Conservation (phyloP, 2,888 invertebrate genomes). For the Limnephilus auricula region DNA sequence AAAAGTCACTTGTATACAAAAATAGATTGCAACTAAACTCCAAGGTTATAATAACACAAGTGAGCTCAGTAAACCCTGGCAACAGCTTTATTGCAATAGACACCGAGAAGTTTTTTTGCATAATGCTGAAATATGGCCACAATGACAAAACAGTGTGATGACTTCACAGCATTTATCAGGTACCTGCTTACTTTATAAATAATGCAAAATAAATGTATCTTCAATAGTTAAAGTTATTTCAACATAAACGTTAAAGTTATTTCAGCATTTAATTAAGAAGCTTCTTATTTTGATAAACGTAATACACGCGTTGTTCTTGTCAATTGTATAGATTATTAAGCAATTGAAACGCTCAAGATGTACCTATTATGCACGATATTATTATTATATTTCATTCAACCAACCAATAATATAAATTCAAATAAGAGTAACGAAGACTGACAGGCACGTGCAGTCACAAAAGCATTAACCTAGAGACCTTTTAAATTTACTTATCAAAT, state of each 20-base stretch:
- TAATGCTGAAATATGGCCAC: background rate
- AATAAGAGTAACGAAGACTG: constrained; percentile 28
- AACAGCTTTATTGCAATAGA: background rate
- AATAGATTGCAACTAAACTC: background rate
- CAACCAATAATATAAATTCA: background rate
- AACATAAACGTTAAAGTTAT: no score
- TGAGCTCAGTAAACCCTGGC: background rate
- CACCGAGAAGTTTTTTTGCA: background rate
- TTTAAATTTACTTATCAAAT: constrained; percentile 28
- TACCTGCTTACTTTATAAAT: background rate
- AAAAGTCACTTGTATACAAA: background rate
- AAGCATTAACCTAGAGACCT: constrained; percentile 38
- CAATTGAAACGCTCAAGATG: background rate
- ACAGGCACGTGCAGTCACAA: constrained; percentile 27
- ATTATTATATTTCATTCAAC: background rate
- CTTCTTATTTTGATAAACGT: background rate
- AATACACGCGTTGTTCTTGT: background rate
- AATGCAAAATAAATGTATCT: background rate
- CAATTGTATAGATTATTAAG: background rate
- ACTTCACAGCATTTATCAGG: background rate
- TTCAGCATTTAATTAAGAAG: background rate
- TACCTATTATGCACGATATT: background rate
- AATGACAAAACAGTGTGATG: background rate
- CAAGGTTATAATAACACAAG: background rate
- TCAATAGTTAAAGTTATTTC: no score